A percentile compares a stretch with the other conserved stretches of the same genome.
phyloP scores from a whole-genome alignment of 2,888 invertebrate genomes.

The Parnassius smintheus region DNA sequence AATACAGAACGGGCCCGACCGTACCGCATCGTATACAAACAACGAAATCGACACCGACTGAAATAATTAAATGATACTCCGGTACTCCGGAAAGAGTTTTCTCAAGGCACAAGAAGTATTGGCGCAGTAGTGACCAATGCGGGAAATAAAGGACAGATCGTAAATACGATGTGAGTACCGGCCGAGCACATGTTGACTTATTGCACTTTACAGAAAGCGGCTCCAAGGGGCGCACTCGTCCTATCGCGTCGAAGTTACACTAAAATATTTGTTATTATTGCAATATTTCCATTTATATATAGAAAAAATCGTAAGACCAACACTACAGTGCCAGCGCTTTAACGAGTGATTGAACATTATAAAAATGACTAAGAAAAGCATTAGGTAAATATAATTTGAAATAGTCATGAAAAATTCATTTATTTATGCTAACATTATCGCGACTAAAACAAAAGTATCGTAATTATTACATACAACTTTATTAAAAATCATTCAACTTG shows the following conservation, averaged over 20 bases:
- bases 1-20: slow-evolving; percentile 68
- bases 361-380: slow-evolving; percentile 76
- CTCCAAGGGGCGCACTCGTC: slow-evolving; percentile 46
- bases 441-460: slow-evolving; percentile 77
- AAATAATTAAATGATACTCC: slow-evolving; percentile 28
- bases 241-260: slow-evolving; percentile 43
- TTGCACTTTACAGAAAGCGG: slow-evolving; percentile 49
- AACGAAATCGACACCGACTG: slow-evolving; percentile 23
- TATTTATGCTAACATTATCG: slow-evolving; percentile 76
- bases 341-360: slow-evolving; percentile 78
- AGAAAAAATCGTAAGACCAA: slow-evolving; percentile 73
- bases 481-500: slow-evolving; percentile 78
- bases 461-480: slow-evolving; percentile 76
- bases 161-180: slow-evolving; percentile 46
- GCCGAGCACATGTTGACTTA: slow-evolving; percentile 50
- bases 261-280: slow-evolving; percentile 53
- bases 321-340: slow-evolving; percentile 79
- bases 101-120: slow-evolving; percentile 76
- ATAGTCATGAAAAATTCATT: slow-evolving; percentile 75
- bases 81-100: slow-evolving; percentile 35
- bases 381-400: slow-evolving; percentile 80
- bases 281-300: slow-evolving; percentile 62
- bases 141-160: slow-evolving; percentile 28
- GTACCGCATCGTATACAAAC: slow-evolving; percentile 60
- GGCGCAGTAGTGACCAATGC: slow-evolving; percentile 46